Percentiles rank a stretch among this genome's conserved stretches.
Conservation (phyloP, 2,888 invertebrate genomes). For the Ischnus inquisitorius region DNA sequence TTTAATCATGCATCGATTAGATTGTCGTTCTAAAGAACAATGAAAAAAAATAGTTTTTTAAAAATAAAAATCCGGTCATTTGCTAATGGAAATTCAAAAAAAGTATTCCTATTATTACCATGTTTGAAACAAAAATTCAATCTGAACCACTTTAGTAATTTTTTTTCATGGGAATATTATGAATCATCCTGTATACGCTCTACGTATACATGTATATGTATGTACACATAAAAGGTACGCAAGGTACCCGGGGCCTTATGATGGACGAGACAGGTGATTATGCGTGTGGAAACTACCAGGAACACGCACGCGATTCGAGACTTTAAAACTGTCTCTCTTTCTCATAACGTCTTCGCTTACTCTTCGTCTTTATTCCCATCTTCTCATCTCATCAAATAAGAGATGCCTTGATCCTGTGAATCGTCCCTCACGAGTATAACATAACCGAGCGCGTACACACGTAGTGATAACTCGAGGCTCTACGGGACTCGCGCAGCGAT, state of each 20-base stretch:
- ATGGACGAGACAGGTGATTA: slow-evolving; percentile 85
- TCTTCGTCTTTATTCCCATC: slow-evolving; percentile 25
- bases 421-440: slow-evolving; percentile 43
- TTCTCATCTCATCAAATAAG: slow-evolving; percentile 55
- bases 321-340: slow-evolving; percentile 53
- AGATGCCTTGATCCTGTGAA: slow-evolving; percentile 67
- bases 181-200: no score
- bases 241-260: slow-evolving; percentile 76
- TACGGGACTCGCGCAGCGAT: slow-evolving; percentile 33
- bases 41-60: no score
- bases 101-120: no score
- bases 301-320: slow-evolving; percentile 71
- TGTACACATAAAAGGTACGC: slow-evolving; percentile 45
- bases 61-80: no score
- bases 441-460: slow-evolving; percentile 41
- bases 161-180: no score
- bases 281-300: slow-evolving; percentile 83
- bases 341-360: slow-evolving; percentile 36
- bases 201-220: slow-evolving; percentile 16
- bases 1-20: no score
- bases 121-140: no score
- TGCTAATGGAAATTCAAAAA: no score
- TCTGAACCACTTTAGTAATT: no score
- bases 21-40: no score
- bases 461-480: slow-evolving; percentile 46